Evolutionary conservation across 2,888 invertebrate genomes (phyloP).

Genomic region (Vandiemenella viatica): DNA sequence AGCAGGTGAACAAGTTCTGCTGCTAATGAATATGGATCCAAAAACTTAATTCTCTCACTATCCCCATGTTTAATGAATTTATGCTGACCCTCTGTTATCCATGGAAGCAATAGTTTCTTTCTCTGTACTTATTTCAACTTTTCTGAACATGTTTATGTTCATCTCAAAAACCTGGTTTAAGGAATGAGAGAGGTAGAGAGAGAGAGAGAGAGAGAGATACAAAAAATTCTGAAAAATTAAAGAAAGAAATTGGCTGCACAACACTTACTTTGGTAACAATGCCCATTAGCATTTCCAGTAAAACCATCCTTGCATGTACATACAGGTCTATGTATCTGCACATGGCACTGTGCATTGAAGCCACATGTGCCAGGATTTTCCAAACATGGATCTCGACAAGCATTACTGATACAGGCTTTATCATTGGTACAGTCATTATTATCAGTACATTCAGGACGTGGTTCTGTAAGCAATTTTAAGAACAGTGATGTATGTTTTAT

Average conservation of each 20-base stretch:
- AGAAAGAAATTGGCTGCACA: too few relatives aligned
- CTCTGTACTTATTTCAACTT: too few relatives aligned
- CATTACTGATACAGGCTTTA: conserved; percentile 62
- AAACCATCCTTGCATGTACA: conserved; percentile 71
- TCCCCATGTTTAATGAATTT: too few relatives aligned
- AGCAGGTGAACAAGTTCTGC: too few relatives aligned
- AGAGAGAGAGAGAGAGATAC: not conserved
- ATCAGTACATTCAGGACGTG: conserved; percentile 57
- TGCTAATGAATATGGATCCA: too few relatives aligned
- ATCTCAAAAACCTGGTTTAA: too few relatives aligned
- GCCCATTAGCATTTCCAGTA: conserved; percentile 66
- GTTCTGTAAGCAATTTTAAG: conserved; percentile 32
- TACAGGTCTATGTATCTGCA: conserved; percentile 61
- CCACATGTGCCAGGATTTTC: conserved; percentile 52
- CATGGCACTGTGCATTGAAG: conserved; percentile 60
- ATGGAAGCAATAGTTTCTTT: too few relatives aligned
- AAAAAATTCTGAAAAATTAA: not conserved
- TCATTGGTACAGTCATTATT: conserved; percentile 70
- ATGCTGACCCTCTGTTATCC: too few relatives aligned
- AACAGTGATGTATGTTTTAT: not conserved
- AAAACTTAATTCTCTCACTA: too few relatives aligned
- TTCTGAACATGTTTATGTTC: too few relatives aligned
- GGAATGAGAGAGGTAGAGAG: too few relatives aligned
- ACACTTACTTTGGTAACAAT: conserved; percentile 56
- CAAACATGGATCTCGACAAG: conserved; percentile 60